Percentiles rank a stretch among this genome's conserved stretches.
phyloP scores from a whole-genome alignment of 2,888 invertebrate species.

The Mythimna ferrago region DNA sequence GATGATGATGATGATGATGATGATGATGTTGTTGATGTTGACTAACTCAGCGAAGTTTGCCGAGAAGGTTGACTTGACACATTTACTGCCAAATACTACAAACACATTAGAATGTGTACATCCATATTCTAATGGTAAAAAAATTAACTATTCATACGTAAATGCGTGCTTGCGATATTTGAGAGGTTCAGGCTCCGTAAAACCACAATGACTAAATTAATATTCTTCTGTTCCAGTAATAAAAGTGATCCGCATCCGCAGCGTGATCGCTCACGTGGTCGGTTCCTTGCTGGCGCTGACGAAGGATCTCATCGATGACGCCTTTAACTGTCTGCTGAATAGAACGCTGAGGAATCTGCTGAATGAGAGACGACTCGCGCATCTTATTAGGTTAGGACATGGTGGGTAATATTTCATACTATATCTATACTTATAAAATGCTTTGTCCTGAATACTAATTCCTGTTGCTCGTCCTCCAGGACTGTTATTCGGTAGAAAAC shows the following conservation, averaged over 20 bases:
- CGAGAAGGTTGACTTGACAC: no score
- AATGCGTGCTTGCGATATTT: no score
- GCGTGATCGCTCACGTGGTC: constrained; percentile 82
- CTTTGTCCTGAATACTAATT: no score
- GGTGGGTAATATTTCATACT: constrained; percentile 78
- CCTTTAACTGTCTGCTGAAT: constrained; percentile 80
- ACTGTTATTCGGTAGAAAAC: constrained; percentile 76
- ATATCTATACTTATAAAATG: no score
- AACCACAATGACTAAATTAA: neutral
- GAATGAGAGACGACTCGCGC: constrained; percentile 89
- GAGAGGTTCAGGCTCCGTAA: no score
- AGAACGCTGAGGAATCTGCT: constrained; percentile 80
- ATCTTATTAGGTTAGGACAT: constrained; percentile 91
- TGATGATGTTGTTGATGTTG: no score
- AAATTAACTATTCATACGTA: no score
- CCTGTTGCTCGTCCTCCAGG: constrained; percentile 62
- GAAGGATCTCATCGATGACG: constrained; percentile 84
- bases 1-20: no score
- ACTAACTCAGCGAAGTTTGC: no score
- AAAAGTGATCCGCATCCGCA: constrained; percentile 88
- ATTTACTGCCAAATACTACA: no score
- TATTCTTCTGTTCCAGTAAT: constrained; percentile 83
- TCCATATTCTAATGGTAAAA: no score
- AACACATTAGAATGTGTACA: no score
- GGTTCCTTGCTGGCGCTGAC: constrained; percentile 86